Base-by-base conservation (phyloP, 2,113 vertebrate genomes). In the Brachypteracias leptosomus region DNA sequence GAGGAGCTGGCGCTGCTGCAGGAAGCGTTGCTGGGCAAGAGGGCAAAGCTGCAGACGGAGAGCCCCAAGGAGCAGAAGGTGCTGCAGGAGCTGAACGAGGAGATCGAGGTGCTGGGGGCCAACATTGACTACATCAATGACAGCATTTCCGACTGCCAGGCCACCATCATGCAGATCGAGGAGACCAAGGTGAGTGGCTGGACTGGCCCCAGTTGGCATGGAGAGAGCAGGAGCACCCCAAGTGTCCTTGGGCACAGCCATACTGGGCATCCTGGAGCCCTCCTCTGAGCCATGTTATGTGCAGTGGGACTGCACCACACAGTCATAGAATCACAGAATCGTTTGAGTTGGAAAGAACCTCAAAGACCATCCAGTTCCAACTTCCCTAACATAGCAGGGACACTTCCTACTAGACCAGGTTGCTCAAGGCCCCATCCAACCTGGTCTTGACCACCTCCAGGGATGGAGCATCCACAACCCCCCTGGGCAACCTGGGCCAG, bases 121-220 rank as follows among this genome's bases (percentile, higher is more conserved):
- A 99, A 99, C 94, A 98, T 99, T 1, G 99, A 99, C 97, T 99
- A 99, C 91, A 99, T 99, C 97, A 99, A 99, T 1, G 99, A 99
- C 96, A 99, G 99, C 95, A 98, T 99, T 93, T 98, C 98, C 0
- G 99, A 99, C 97, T 99, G 99, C 97, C 99, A 99, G 97, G 99
- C 99, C 93, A 99, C 99, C 88, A 99, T 99, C 46, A 98, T 99
- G 91, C 99, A 99, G 97, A 99, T 99, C 52, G 99, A 99, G 90
- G 99, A 99, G 97, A 99, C 99, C 90, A 99, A 99, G 98, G 99
- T 99, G 85, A 22, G 68, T 1, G 3, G 13, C 1, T 26, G 85
- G 47, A 18, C n/a, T 36, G 20, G 61, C 38, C 25, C 22, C 11
- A n/a, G 24, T 28, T 25, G 31, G 38, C 11, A 10, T 42, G n/a